Conservation (phyloP, 2,888 invertebrate genomes). For the Rhagophthalmus giganteus region DNA sequence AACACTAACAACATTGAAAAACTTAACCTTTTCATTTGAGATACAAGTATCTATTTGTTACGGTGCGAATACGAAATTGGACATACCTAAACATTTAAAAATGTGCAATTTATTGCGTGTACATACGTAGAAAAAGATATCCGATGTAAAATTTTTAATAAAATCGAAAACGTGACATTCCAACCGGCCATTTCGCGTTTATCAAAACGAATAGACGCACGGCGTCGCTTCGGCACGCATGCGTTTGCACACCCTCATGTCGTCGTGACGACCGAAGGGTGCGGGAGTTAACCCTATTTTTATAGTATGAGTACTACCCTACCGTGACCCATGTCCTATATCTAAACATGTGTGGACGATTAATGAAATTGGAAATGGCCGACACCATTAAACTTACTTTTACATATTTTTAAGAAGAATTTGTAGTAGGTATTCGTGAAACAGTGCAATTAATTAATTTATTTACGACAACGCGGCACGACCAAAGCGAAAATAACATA, state of each 20-base stretch:
- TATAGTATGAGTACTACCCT: constrained; percentile 36
- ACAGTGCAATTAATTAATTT: no score
- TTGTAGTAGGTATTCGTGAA: no score
- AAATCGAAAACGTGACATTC: constrained; percentile 15
- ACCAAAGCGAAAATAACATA: no score
- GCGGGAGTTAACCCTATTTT: constrained; percentile 35
- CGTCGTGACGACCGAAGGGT: constrained; percentile 37
- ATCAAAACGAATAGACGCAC: constrained; percentile 30
- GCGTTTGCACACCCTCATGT: constrained; percentile 42
- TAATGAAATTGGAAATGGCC: constrained; percentile 35
- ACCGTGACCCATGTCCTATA: constrained; percentile 36
- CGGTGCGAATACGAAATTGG: no score
- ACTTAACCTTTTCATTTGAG: no score
- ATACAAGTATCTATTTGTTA: no score
- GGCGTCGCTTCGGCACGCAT: constrained; percentile 35
- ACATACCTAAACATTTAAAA: no score
- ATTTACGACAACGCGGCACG: no score
- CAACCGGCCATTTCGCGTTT: constrained; percentile 40
- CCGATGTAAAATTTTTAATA: constrained; percentile 6
- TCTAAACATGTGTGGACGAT: constrained; percentile 29
- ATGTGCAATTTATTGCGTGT: no score
- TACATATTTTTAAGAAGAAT: background rate
- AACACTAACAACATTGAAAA: no score
- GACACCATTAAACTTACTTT: background rate
- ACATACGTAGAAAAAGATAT: no score